Evolutionary conservation across 1,140 invertebrate species (phyloP).

Genomic region (Cyclargus thomasi): DNA sequence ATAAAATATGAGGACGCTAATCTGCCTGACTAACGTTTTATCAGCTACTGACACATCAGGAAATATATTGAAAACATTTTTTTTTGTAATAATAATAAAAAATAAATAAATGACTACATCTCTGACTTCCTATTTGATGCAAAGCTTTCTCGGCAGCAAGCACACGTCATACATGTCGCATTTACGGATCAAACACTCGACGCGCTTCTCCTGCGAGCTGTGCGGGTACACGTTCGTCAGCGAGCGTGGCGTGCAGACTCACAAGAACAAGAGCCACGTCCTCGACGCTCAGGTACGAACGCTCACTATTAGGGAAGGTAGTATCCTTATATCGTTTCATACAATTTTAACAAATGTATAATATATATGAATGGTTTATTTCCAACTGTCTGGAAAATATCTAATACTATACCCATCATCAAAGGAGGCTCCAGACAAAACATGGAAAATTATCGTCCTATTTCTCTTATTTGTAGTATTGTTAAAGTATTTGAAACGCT

Average conservation of each 20-base stretch:
- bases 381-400: constrained; percentile 16
- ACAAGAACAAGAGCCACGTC: constrained; percentile 33
- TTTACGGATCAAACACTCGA: constrained; percentile 32
- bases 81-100: too few species aligned
- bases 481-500: constrained; percentile 23
- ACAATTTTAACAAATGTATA: too few species aligned
- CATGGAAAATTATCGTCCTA: constrained; percentile 23
- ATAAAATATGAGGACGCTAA: too few species aligned
- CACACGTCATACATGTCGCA: constrained; percentile 35
- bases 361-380: background rate
- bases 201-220: constrained; percentile 32
- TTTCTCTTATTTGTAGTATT: constrained; percentile 22
- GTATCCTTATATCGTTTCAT: too few species aligned
- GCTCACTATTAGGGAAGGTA: too few species aligned
- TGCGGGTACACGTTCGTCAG: constrained; percentile 38
- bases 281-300: too few species aligned
- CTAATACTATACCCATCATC: constrained; percentile 22
- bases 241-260: constrained; percentile 29
- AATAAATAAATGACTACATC: too few species aligned
- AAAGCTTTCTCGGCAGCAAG: constrained; percentile 27
- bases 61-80: too few species aligned
- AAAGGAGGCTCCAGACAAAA: constrained; percentile 19
- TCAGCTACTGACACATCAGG: too few species aligned
- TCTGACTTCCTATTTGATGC: too few species aligned
- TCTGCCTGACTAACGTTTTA: too few species aligned